Conservation (phyloP, 2,888 invertebrate genomes). For the Cristatella mucedo region DNA sequence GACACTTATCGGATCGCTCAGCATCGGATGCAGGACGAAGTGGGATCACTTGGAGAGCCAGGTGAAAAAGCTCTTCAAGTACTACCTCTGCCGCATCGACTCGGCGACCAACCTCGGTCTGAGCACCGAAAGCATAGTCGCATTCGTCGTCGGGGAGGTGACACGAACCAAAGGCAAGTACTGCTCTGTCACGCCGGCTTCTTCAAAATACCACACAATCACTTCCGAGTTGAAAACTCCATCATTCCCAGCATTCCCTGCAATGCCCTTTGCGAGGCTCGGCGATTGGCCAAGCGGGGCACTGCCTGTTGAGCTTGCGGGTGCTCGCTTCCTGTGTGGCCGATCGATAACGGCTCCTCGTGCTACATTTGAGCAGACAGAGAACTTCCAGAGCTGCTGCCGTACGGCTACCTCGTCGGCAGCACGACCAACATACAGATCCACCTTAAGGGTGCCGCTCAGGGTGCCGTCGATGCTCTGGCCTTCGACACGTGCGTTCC, state of each 20-base stretch:
- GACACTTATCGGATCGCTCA: conserved; percentile 63
- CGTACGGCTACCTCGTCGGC: conserved; percentile 76
- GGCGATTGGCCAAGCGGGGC: no score
- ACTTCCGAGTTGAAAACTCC: no score
- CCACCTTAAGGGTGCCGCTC: conserved; percentile 50
- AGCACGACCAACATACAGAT: conserved; percentile 43
- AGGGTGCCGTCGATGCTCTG: conserved; percentile 74
- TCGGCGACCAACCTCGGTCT: conserved; percentile 72
- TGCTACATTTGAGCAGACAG: conserved; percentile 17
- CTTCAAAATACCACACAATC: no score
- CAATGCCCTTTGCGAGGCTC: no score
- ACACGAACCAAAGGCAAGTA: conserved; percentile 27
- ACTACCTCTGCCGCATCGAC: conserved; percentile 66
- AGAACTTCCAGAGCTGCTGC: conserved; percentile 67
- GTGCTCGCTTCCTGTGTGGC: no score
- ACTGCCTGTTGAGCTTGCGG: no score
- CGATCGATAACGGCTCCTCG: no score
- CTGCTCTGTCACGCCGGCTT: no score
- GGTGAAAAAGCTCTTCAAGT: conserved; percentile 73
- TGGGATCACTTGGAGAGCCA: conserved; percentile 87
- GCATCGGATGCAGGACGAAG: conserved; percentile 75
- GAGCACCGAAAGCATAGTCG: conserved; percentile 68
- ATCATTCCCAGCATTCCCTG: no score
- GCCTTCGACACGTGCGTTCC: conserved; percentile 91
- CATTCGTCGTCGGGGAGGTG: conserved; percentile 75